Evolutionary conservation across 2,888 invertebrate genomes (phyloP).

Genomic region (Oxyscelio sp.): DNA sequence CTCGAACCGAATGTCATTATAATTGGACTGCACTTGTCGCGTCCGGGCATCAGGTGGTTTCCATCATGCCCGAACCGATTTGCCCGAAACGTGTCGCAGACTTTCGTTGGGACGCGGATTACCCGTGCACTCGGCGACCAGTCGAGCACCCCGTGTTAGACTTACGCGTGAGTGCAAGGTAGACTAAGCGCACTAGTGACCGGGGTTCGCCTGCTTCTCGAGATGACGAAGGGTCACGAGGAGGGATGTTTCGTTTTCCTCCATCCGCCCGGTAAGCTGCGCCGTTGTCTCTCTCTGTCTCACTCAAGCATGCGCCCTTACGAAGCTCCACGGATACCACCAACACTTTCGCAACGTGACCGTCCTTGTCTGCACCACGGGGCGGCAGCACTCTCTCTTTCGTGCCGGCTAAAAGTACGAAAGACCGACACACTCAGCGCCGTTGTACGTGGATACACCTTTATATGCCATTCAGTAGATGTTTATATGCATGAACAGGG

Average conservation of each 20-base stretch:
- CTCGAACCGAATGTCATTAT: not conserved
- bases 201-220: constrained; percentile 79
- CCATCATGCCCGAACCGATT: constrained; percentile 48
- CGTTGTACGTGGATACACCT: constrained; percentile 51
- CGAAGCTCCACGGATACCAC: constrained; percentile 79
- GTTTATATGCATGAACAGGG: constrained; percentile 66
- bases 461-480: constrained; percentile 59
- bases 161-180: constrained; percentile 77
- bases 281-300: constrained; percentile 76
- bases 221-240: constrained; percentile 73
- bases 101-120: constrained; percentile 14
- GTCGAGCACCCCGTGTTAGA: constrained; percentile 52
- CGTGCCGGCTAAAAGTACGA: constrained; percentile 30
- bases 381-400: constrained; percentile 7
- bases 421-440: constrained; percentile 27
- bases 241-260: constrained; percentile 72
- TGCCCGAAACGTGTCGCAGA: not conserved
- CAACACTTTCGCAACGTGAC: constrained; percentile 72
- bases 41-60: constrained; percentile 70
- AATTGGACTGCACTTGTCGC: not conserved
- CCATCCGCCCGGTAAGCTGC: constrained; percentile 63
- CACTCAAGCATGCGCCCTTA: constrained; percentile 79
- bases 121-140: constrained; percentile 20
- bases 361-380: constrained; percentile 78
- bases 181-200: constrained; percentile 82